phyloP scores from a whole-genome alignment of 2,113 vertebrate genomes.

The Nicator chloris region DNA sequence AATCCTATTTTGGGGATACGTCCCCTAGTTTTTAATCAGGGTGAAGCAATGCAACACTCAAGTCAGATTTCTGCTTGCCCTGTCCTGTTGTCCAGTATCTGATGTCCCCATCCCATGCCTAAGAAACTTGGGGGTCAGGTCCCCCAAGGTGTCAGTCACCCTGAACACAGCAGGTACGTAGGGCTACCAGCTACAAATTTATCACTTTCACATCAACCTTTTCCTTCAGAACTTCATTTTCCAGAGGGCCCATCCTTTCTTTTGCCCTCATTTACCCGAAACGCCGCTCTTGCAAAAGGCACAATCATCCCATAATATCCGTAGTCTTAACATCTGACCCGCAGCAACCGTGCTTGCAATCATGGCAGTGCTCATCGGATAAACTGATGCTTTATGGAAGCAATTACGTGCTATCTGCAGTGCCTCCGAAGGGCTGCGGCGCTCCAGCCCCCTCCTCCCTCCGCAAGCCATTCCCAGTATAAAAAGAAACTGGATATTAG shows the following conservation, averaged over 20 bases:
- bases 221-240: background rate
- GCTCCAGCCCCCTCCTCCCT: background rate
- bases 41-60: background rate
- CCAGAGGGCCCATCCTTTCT: background rate
- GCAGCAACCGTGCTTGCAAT: background rate
- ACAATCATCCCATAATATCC: background rate
- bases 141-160: background rate
- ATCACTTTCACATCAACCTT: background rate
- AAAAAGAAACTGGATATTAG: conserved; percentile 1
- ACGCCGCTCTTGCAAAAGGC: background rate
- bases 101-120: background rate
- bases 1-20: background rate
- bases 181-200: background rate
- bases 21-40: background rate
- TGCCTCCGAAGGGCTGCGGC: background rate
- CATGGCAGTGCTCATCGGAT: background rate
- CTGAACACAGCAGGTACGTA: background rate
- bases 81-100: background rate
- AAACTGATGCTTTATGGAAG: background rate
- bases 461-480: background rate
- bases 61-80: background rate
- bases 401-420: background rate
- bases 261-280: background rate
- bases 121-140: background rate
- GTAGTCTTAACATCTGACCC: background rate